Percentiles rank a stretch among this genome's conserved stretches.
Conservation (phyloP, 2,797 vertebrate genomes). For the Anguilla megastoma region DNA sequence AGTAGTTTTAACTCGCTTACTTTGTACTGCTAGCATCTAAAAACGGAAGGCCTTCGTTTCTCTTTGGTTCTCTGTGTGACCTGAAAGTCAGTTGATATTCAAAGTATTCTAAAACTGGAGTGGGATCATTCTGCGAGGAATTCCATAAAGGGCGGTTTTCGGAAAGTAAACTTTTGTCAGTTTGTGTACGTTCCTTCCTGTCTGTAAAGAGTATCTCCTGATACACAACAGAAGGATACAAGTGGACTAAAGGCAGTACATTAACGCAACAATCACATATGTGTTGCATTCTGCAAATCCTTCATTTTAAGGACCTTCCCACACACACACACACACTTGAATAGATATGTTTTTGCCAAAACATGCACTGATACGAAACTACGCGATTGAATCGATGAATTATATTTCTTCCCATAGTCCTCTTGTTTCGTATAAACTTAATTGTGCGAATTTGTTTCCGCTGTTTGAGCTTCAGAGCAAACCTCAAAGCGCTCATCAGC, state of each 20-base stretch:
- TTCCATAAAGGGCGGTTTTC: too few species aligned
- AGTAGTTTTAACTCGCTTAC: too few species aligned
- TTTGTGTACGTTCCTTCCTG: background rate
- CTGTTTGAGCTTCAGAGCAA: background rate
- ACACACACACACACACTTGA: background rate
- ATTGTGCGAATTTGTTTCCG: background rate
- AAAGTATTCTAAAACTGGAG: too few species aligned
- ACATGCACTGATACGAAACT: background rate
- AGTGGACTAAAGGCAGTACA: background rate
- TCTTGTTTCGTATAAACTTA: background rate
- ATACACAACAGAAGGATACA: background rate
- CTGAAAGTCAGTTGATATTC: too few species aligned
- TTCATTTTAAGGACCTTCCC: background rate
- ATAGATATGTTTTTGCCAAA: background rate
- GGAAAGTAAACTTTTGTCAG: background rate
- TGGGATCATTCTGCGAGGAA: too few species aligned
- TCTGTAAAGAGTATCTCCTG: background rate
- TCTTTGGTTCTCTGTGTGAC: too few species aligned
- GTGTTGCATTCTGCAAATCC: background rate
- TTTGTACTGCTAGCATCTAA: too few species aligned
- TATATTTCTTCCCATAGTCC: background rate
- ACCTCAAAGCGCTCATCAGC: background rate
- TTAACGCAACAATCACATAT: background rate
- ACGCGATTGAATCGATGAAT: background rate
- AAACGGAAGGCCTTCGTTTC: too few species aligned